Conservation (phyloP, 2,797 vertebrate species). For the Todus mexicanus region DNA sequence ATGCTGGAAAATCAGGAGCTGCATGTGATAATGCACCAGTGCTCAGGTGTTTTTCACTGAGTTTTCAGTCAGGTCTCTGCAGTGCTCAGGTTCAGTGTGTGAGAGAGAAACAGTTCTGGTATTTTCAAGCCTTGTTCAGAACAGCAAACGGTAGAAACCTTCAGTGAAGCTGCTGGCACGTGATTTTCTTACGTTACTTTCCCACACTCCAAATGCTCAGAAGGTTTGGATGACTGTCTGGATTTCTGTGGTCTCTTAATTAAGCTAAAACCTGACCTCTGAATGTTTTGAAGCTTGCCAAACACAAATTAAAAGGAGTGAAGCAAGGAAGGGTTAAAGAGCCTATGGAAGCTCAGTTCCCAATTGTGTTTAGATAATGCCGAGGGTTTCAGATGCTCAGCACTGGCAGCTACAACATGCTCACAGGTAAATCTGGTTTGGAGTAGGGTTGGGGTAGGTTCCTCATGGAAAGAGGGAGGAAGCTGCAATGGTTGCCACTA, state of each 20-base stretch:
- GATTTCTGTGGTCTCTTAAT: slow-evolving; percentile 44
- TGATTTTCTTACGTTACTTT: slow-evolving; percentile 38
- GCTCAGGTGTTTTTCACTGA: neutral
- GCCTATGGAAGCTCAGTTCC: neutral
- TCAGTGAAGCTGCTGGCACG: neutral
- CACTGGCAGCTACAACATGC: neutral
- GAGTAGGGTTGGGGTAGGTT: neutral
- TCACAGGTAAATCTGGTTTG: neutral
- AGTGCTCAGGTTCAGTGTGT: neutral
- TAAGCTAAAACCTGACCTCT: slow-evolving; percentile 31
- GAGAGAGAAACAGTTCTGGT: neutral
- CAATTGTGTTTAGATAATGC: neutral
- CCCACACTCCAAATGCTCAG: neutral
- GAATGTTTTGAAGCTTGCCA: slow-evolving; percentile 13
- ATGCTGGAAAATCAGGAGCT: neutral
- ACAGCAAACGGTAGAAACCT: neutral
- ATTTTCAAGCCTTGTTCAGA: neutral
- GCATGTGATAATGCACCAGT: neutral
- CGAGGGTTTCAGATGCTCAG: neutral
- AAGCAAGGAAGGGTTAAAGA: slow-evolving; percentile 40
- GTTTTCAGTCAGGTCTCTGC: neutral
- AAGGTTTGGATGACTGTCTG: slow-evolving; percentile 33
- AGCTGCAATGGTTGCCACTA: neutral
- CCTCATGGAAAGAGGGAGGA: neutral
- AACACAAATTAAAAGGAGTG: neutral